Evolutionary conservation across 2,888 invertebrate species (phyloP), one percentile per base, ranked within the genome.

Genomic region (Synanthedon vespiformis): DNA sequence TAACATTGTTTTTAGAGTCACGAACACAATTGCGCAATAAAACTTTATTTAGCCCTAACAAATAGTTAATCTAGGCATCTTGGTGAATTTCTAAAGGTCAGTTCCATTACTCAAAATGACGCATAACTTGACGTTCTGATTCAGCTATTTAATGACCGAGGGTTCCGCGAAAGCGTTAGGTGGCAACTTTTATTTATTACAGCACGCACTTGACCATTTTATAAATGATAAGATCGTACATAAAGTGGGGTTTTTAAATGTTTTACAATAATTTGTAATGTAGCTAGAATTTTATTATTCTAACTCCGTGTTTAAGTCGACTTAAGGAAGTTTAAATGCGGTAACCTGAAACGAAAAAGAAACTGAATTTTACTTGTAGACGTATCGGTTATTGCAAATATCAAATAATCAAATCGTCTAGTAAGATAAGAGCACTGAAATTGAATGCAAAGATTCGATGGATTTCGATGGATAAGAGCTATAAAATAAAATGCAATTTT

Each of bases 51-150:
- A 44, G 11, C 44, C 10, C 34, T 34, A 34, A 34, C 6, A 34
- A 34, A 34, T 34, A 10, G 10, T 34, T 34, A 34, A 34, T 34
- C 44, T 44, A 44, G 44, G 44, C 44, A n/a, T 10, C 14, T 44
- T 44, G 13, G 2, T 44, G 44, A 44, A 44, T 61, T 65, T 41
- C 52, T 56, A 68, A 78, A 78, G 70, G 74, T 72, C 68, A 68
- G 56, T 48, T 60, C 59, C 61, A 72, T 74, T 72, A 72, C 70
- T 71, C 68, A 73, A 64, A 59, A 56, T 74, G 71, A 70, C 68
- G 72, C 70, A 65, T 70, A 67, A 67, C 53, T 55, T 65, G 34
- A 54, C 54, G 54, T 52, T 59, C 65, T 78, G 76, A 79, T 71
- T 77, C 73, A 74, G 61, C 61, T 54, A 59, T 67, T 22, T 71